A percentile compares a stretch with the other conserved stretches of the same genome.
These are phyloP conservation scores for Drosophila meridiana DNA, from an alignment of 2,888 invertebrate genomes.

Conservation along the genomic window DNA sequence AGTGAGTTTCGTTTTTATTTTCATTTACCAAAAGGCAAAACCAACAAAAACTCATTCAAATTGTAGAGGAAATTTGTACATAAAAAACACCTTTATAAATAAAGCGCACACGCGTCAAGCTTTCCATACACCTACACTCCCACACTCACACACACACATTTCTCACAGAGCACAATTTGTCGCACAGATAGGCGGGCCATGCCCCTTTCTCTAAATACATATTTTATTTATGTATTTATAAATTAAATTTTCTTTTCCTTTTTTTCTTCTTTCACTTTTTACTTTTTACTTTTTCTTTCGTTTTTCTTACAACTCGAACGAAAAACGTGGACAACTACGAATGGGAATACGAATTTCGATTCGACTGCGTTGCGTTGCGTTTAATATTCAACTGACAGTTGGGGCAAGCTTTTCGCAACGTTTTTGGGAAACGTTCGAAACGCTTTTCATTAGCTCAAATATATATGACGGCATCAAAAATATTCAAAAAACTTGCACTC, in stretches of 20 bases:
- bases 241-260: constrained; percentile 18
- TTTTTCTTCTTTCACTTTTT: not conserved
- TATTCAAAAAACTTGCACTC: constrained; percentile 49
- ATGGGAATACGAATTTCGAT: constrained; percentile 39
- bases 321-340: constrained; percentile 17
- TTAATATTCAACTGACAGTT: constrained; percentile 68
- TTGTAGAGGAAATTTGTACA: constrained; percentile 3
- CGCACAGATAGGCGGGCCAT: constrained; percentile 23
- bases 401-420: constrained; percentile 63
- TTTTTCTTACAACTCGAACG: constrained; percentile 40
- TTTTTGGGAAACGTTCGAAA: constrained; percentile 44
- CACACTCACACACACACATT: not conserved
- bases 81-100: constrained; percentile 19
- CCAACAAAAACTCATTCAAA: constrained; percentile 4
- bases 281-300: not conserved
- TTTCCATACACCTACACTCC: constrained; percentile 7
- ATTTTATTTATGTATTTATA: constrained; percentile 20
- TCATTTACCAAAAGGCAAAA: not conserved
- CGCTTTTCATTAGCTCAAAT: constrained; percentile 68
- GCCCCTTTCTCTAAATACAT: constrained; percentile 21
- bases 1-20: not conserved
- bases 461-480: constrained; percentile 64
- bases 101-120: constrained; percentile 30
- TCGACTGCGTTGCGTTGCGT: constrained; percentile 68
- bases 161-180: constrained; percentile 32